Base-by-base conservation (phyloP, 2,113 vertebrate species). In the Chaetops frenatus region DNA sequence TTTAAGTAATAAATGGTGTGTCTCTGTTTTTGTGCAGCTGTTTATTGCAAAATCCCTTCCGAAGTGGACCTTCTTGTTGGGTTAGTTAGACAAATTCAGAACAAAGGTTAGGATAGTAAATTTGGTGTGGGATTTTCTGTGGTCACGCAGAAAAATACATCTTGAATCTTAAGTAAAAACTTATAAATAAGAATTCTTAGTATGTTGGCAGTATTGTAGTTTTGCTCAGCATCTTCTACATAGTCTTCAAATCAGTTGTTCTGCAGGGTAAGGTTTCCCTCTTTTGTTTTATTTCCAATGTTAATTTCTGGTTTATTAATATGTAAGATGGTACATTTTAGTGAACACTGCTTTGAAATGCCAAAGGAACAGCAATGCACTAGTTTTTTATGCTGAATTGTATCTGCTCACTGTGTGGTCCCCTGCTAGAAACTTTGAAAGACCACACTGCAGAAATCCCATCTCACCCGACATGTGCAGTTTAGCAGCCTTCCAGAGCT, bases 381-480 rank as follows among this genome's bases (percentile, higher is more conserved):
- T 15, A 12, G 25, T 60, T 21, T 56, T 56, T 76, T 38, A 15
- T 17, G 36, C 64, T 36, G 35, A 48, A 31, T 19, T 69, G 5
- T 50, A 11, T 42, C 21, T 76, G 33, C n/a, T 82, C 11, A 6
- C 57, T 44, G 48, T 2, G 1, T 1, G 2, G 19, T 79, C 18
- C 35, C 53, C 67, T 66, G 44, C 24, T 62, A 44, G 82, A 85
- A 58, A 38, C 11, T 70, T n/a, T 60, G 40, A 45, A 77, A 31
- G 57, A 21, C 56, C 33, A 38, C 21, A 3, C 23, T 66, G 44
- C 61, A 82, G 79, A 64, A 94, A 21, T 24, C 12, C 33, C 29
- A 1, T 29, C 38, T 80, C 3, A 2, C 27, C 40, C 3, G 3
- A 22, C 17, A 5, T 1, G 5, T 28, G 6, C 3, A 1, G 25